Percentiles rank a stretch among this genome's conserved stretches.
phyloP scores from a whole-genome alignment of 2,888 invertebrate species.

The Flexamia atlantica region DNA sequence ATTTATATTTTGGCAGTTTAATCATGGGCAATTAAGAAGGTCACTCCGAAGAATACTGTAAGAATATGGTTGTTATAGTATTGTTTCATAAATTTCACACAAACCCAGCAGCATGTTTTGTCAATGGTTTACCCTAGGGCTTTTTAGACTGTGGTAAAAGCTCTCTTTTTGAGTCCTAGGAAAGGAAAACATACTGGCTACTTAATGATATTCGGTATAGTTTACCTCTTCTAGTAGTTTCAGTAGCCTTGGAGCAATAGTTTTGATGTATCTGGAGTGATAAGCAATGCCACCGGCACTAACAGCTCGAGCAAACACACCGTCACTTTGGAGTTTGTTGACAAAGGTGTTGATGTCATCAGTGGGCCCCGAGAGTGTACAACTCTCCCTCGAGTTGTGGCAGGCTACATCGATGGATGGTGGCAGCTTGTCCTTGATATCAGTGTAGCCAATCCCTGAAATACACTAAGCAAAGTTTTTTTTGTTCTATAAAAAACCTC shows the following conservation, averaged over 20 bases:
- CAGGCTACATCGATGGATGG: slow-evolving; percentile 86
- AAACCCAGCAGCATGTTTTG: too few relatives aligned
- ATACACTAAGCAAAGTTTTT: background rate
- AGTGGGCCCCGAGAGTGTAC: slow-evolving; percentile 88
- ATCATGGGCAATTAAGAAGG: too few relatives aligned
- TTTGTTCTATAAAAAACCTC: too few relatives aligned
- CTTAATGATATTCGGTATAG: too few relatives aligned
- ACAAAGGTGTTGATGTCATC: slow-evolving; percentile 80
- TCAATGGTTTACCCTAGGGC: too few relatives aligned
- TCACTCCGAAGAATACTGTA: too few relatives aligned
- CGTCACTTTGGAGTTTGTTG: slow-evolving; percentile 74
- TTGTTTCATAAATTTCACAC: too few relatives aligned
- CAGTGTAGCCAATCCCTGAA: slow-evolving; percentile 69
- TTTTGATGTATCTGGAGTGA: slow-evolving; percentile 73
- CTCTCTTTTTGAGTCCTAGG: too few relatives aligned
- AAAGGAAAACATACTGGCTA: too few relatives aligned
- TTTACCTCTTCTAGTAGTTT: slow-evolving; percentile 74
- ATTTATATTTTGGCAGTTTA: too few relatives aligned
- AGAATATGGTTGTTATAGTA: too few relatives aligned
- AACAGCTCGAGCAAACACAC: slow-evolving; percentile 70
- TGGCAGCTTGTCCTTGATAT: slow-evolving; percentile 75
- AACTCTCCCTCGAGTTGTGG: slow-evolving; percentile 87
- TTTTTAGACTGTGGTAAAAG: too few relatives aligned
- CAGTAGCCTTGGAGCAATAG: slow-evolving; percentile 75
- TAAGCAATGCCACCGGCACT: slow-evolving; percentile 71